Conservation (phyloP, 2,113 vertebrate species). For the Pholis gunnellus region DNA sequence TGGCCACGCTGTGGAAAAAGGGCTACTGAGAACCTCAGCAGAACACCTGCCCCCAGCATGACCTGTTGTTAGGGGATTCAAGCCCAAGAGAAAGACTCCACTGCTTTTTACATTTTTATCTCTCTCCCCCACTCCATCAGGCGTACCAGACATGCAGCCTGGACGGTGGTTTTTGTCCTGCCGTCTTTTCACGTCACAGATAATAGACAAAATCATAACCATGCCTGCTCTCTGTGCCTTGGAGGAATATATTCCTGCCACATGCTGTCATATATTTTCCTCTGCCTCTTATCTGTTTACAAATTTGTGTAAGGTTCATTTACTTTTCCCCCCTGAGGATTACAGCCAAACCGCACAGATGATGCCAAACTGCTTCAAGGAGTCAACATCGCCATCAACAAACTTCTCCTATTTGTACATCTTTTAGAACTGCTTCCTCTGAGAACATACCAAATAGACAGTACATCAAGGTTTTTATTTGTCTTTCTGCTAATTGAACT, state of each 20-base stretch:
- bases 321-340: constrained; percentile 5
- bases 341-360: constrained; percentile 34
- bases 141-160: background rate
- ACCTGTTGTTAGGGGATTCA: constrained; percentile 73
- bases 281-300: constrained; percentile 26
- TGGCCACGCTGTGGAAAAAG: constrained; percentile 62
- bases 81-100: constrained; percentile 53
- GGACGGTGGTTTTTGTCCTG: background rate
- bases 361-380: constrained; percentile 48
- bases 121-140: constrained; percentile 18
- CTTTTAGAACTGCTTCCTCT: constrained; percentile 7
- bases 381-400: constrained; percentile 29
- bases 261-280: constrained; percentile 46
- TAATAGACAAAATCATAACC: constrained; percentile 8
- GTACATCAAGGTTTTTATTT: too few species aligned
- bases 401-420: constrained; percentile 3
- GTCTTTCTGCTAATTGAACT: constrained; percentile 30
- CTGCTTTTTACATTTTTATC: constrained; percentile 17
- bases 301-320: constrained; percentile 36
- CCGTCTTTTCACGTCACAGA: constrained; percentile 9
- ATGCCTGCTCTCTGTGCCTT: background rate
- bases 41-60: constrained; percentile 70
- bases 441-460: constrained; percentile 6
- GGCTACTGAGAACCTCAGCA: constrained; percentile 65
- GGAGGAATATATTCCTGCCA: constrained; percentile 16